These are phyloP conservation scores for Drosophila kurseongensis DNA, from an alignment of 1,140 invertebrate species.

Conservation along the genomic window DNA sequence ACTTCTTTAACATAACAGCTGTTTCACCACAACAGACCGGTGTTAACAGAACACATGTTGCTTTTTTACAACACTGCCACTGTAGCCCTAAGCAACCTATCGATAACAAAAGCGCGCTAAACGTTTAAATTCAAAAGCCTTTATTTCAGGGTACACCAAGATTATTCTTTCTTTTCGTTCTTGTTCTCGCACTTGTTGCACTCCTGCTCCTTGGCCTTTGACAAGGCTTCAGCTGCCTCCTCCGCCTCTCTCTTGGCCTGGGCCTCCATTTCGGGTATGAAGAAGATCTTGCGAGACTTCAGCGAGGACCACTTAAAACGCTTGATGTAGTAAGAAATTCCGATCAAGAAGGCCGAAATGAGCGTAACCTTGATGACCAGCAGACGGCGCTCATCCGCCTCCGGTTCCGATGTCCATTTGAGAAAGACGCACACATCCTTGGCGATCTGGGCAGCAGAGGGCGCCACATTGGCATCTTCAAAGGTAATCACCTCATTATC, in stretches of 20 bases:
- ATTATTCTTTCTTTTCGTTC: constrained; percentile 3
- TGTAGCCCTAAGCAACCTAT: constrained; percentile 1
- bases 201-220: constrained; percentile 1
- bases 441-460: constrained; percentile 96
- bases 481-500: constrained; percentile 90
- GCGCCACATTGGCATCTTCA: constrained; percentile 94
- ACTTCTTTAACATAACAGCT: constrained; percentile 2
- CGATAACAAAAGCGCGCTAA: constrained; percentile 3
- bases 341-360: constrained; percentile 85
- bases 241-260: constrained; percentile 6
- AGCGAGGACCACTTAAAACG: constrained; percentile 93
- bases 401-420: constrained; percentile 95
- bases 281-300: constrained; percentile 94
- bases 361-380: constrained; percentile 93
- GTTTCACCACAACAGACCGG: not conserved
- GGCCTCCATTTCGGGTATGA: constrained; percentile 86
- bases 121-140: constrained; percentile 6
- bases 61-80: not conserved
- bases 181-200: constrained; percentile 14
- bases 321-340: constrained; percentile 91
- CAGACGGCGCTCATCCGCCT: constrained; percentile 94
- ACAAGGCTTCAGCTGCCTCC: not conserved
- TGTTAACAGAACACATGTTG: not conserved
- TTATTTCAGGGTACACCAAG: constrained; percentile 5
- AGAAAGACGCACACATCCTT: constrained; percentile 98